A percentile compares a stretch with the other conserved stretches of the same genome.
These are phyloP conservation scores for Ptychodera flava DNA, from an alignment of 35 echinoderm and acorn worm species.

Conservation along the genomic window DNA sequence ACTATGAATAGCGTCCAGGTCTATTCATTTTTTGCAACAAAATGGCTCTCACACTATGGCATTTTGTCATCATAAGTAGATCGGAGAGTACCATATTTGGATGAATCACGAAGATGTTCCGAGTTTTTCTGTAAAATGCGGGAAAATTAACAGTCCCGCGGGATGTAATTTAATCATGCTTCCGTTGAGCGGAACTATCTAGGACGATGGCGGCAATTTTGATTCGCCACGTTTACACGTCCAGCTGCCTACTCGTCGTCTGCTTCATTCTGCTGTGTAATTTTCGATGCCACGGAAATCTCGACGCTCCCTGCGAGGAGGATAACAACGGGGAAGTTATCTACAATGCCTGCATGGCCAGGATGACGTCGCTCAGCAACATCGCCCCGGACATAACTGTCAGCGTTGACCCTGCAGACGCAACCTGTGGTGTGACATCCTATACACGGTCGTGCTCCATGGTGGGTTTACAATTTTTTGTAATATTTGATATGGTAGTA, in stretches of 20 bases:
- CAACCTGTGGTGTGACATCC: not conserved
- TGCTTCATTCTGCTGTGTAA: not conserved
- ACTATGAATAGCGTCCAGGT: too few relatives aligned
- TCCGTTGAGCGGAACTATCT: too few relatives aligned
- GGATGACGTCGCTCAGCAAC: not conserved
- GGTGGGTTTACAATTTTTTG: too few relatives aligned
- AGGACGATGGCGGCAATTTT: not conserved
- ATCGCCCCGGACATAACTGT: not conserved
- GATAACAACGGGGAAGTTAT: not conserved
- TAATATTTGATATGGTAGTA: too few relatives aligned
- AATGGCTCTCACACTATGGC: too few relatives aligned
- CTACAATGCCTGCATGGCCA: not conserved
- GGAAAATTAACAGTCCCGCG: too few relatives aligned
- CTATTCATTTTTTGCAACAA: too few relatives aligned
- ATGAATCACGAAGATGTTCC: too few relatives aligned
- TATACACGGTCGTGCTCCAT: not conserved
- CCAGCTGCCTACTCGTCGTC: not conserved
- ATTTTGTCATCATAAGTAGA: too few relatives aligned
- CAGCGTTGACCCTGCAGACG: not conserved
- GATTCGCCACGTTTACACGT: not conserved
- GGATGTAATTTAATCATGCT: too few relatives aligned
- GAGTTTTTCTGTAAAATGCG: too few relatives aligned
- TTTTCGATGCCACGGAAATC: not conserved
- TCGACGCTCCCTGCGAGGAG: not conserved
- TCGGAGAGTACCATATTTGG: too few relatives aligned